phyloP scores from a whole-genome alignment of 1,140 invertebrate genomes.

The Brachionus manjavacas region DNA sequence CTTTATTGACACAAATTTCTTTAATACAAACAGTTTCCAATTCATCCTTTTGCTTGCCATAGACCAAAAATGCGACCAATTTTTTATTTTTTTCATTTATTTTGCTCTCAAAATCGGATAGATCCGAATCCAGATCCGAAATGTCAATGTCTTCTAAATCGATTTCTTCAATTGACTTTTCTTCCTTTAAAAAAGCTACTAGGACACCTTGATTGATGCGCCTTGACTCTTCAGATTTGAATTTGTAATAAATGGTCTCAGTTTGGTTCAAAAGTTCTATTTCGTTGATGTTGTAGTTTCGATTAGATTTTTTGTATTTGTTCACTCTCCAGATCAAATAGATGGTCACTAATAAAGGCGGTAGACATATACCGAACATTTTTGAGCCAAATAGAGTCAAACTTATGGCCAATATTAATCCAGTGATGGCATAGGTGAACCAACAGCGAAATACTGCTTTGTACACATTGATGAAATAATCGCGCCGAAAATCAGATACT shows the following conservation, averaged over 20 bases:
- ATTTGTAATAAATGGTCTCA: constrained; percentile 28
- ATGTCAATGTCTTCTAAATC: constrained; percentile 11
- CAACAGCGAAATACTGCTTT: background rate
- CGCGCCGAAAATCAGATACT: background rate
- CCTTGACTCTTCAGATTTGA: background rate
- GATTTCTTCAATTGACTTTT: constrained; percentile 18
- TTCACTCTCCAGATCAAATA: constrained; percentile 26
- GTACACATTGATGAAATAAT: constrained; percentile 27
- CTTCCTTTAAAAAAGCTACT: constrained; percentile 25
- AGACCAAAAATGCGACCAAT: constrained; percentile 5
- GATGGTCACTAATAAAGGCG: constrained; percentile 3
- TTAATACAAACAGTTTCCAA: constrained; percentile 32
- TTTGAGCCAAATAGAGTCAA: constrained; percentile 9
- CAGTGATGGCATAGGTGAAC: constrained; percentile 33
- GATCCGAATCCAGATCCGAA: background rate
- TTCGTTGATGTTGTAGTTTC: constrained; percentile 39
- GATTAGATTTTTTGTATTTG: background rate
- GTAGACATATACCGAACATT: constrained; percentile 25
- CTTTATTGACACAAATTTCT: constrained; percentile 16
- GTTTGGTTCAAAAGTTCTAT: constrained; percentile 22
- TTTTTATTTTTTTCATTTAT: constrained; percentile 21
- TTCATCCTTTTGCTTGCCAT: constrained; percentile 39
- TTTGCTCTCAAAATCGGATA: background rate
- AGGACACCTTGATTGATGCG: constrained; percentile 29
- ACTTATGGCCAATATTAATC: constrained; percentile 1